Base-by-base conservation (phyloP, 2,888 invertebrate genomes). In the Incurvaria masculella region DNA sequence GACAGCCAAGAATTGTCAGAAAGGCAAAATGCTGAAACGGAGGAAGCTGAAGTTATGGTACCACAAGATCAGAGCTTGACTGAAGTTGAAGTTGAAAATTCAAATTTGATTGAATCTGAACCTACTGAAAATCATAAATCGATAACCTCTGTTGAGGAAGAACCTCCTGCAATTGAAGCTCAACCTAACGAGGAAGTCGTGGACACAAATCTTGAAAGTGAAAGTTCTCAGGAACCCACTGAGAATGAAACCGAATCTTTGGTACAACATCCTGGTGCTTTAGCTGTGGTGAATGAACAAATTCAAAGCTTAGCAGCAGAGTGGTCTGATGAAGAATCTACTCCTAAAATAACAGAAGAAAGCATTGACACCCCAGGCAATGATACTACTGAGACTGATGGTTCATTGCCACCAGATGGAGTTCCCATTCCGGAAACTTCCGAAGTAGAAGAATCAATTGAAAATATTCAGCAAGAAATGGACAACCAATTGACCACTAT, bases 391-490 rank as follows among this genome's bases (percentile, higher is more conserved):
- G 33, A 42, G 44, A 41, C 27, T 23, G 38, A 4, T 2, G 19
- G 21, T n/a, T 19, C 33, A 38, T 39, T 41, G 17, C 33, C 21
- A 10, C 4, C 20, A 18, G 33, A 19, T 17, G 14, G n/a, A 19
- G 5, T 6, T 4, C 8, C 21, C 20, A 18, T 21, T 21, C n/a
- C 46, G n/a, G 56, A 59, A 27, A 47, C 55, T 40, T 50, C 52
- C 17, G 66, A 68, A 52, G 33, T 69, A 43, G 75, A 75, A 60
- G 76, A 76, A 61, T 69, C 76, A 16, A 70, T 78, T 52, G 76
- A 79, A 62, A 78, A 75, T 53, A 78, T 78, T 53, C 69, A 73
- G 59, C 65, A 72, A 49, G 74, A 76, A 61, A 66, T 78, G 49
- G 72, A 81, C 48, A 78, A 69, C 49, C 68, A 71, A 54, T 55